These are phyloP conservation scores for Phyllotis vaccarum DNA, from an alignment of 2,797 vertebrate genomes.

Conservation along the genomic window DNA sequence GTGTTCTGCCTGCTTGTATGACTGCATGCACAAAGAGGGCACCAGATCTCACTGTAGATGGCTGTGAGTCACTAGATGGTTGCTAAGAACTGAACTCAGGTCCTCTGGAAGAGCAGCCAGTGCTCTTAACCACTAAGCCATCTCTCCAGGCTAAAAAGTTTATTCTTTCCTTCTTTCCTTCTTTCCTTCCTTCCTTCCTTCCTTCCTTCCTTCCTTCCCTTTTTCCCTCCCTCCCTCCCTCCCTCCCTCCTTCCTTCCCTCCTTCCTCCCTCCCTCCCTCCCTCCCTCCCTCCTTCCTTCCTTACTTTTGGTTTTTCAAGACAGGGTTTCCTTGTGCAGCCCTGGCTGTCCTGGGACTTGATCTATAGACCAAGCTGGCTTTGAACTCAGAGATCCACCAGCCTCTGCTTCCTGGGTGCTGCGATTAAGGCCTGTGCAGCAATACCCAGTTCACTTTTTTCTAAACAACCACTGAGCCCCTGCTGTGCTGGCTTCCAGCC, in stretches of 20 bases:
- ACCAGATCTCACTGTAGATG: not conserved
- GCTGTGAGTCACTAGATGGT: not conserved
- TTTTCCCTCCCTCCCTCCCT: rapidly evolving
- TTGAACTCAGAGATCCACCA: not conserved
- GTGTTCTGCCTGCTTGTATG: not conserved
- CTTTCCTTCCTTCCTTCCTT: rapidly evolving
- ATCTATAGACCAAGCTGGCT: not conserved
- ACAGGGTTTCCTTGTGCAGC: not conserved
- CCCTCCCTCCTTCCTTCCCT: rapidly evolving
- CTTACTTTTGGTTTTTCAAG: not conserved
- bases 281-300: too few species aligned
- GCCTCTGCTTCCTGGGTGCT: not conserved
- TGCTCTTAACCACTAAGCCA: not conserved
- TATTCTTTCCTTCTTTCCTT: not conserved
- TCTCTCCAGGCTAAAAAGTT: not conserved
- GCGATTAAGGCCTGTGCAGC: not conserved
- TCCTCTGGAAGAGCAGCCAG: not conserved
- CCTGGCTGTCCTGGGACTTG: not conserved
- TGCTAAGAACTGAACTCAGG: not conserved
- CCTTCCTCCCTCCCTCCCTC: rapidly evolving
- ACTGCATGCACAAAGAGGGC: not conserved
- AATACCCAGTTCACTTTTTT: not conserved
- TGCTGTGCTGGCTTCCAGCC: not conserved
- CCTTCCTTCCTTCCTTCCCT: too few species aligned
- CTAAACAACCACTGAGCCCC: not conserved